Base-by-base conservation (phyloP, 2,888 invertebrate genomes). In the Trichacis sp. region DNA sequence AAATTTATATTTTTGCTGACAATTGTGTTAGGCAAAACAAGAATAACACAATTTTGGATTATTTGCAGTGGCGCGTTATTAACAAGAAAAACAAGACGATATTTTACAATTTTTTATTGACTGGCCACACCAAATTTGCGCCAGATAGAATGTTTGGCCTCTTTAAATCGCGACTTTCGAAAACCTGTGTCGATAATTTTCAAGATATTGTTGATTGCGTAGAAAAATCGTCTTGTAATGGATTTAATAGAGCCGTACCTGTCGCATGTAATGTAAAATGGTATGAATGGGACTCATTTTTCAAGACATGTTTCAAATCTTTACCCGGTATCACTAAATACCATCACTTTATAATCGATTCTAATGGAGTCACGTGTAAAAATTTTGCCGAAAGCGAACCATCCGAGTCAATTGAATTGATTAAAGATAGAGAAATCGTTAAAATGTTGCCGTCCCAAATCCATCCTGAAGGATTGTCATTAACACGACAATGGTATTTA, bases 91-190 rank as follows among this genome's bases (percentile, higher is more conserved):
- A 49, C 14, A 15, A 18, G 33, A 15, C 1, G 15, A 30, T 49
- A 6, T 49, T 12, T 1, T 33, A 30, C 36, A 49, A 49, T 36
- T 49, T 49, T n/a, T 12, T 49, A 2, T 19, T 49, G 6, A 33
- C 17, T 1, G 49, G 49, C 8, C 49, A 49, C 29, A 49, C 49
- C 3, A 49, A 49, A n/a, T 49, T 49, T 33, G 4, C 49, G 11
- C 33, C 36, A 18, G 49, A 49, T 6, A 1, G 33, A 1, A 15
- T 14, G 11, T 49, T 49, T n/a, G 49, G 49, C 4, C 12, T 49
- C 2, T 49, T 49, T 9, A 49, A 49, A n/a, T 3, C 49, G 3
- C 29, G 29, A 14, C 29, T 24, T 17, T 17, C 18, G 0, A 29
- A 24, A 14, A 46, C 9, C 11, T 18, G 11, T 19, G 15, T 46